Conservation (phyloP, 2,888 invertebrate genomes). For the Heteromyza rotundicornis region DNA sequence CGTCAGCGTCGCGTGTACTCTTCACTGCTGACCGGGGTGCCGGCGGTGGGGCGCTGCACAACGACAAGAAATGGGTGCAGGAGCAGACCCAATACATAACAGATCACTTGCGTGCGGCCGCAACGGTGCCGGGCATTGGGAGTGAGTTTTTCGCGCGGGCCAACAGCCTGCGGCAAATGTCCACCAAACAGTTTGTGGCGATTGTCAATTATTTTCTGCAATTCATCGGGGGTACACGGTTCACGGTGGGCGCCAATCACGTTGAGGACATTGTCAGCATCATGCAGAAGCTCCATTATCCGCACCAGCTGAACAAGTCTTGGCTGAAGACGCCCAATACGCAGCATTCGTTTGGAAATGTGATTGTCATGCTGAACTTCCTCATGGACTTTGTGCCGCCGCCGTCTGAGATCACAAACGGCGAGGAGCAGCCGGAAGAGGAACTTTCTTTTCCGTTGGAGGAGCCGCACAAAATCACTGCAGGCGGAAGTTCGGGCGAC, state of each 20-base stretch:
- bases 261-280: constrained; percentile 55
- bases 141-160: constrained; percentile 37
- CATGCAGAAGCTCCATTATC: constrained; percentile 55
- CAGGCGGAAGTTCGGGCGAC: constrained; percentile 15
- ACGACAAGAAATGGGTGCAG: constrained; percentile 58
- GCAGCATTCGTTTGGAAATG: constrained; percentile 57
- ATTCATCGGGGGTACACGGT: constrained; percentile 49
- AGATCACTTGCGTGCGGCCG: constrained; percentile 43
- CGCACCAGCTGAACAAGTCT: constrained; percentile 55
- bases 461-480: constrained; percentile 32
- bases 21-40: constrained; percentile 47
- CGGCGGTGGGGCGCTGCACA: constrained; percentile 33
- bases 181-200: constrained; percentile 57
- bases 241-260: constrained; percentile 49
- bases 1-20: constrained; percentile 31
- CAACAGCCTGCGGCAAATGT: constrained; percentile 54
- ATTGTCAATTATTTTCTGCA: constrained; percentile 54
- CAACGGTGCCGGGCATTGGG: constrained; percentile 24
- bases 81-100: constrained; percentile 47
- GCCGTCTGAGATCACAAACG: no score
- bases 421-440: constrained; percentile 13
- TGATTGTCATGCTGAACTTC: constrained; percentile 54
- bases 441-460: constrained; percentile 29
- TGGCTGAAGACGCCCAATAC: constrained; percentile 60
- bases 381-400: constrained; percentile 52